Evolutionary conservation across 2,113 vertebrate genomes (phyloP), one percentile per base, ranked within the genome.

Genomic region (Pteruthius melanotis): DNA sequence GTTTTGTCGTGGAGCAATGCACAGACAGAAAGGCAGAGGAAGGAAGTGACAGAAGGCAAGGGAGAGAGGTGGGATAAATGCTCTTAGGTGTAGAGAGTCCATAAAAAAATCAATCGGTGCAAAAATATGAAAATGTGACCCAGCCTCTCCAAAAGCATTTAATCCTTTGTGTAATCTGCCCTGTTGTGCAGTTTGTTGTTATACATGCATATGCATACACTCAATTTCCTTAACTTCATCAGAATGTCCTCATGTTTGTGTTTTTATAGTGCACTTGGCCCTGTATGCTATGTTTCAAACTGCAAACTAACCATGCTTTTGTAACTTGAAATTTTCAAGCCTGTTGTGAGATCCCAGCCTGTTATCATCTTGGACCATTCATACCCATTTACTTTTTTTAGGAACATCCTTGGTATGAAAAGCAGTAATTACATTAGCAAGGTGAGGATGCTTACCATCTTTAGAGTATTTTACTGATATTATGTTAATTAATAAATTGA

Each of bases 11-110:
- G 35, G 16, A 77, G 23, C 23, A 86, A 26, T 42, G 63, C 19
- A 42, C 2, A n/a, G 47, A n/a, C 1, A 31, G 79, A 80, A 91
- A 42, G 0, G 0, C 1, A 15, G 11, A 15, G 33, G 22, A 74
- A 72, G 13, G 18, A 88, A 57, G 17, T 3, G 1, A 44, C 15
- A 56, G 17, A 64, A 77, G 47, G 23, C 26, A 66, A 57, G 53
- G 68, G 13, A 13, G 4, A 86, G 37, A 64, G 45, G 14, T 69
- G 18, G 21, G 63, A 74, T 10, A 35, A 40, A 7, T 30, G 16
- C 2, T 93, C 15, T 33, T 15, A 70, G 11, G 5, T 45, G 45
- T 8, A 37, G 6, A 30, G 6, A 68, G 42, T 22, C 10, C 23
- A 50, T 28, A 9, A 37, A 75, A 81, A 81, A 56, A 75, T 15